Conservation (phyloP, 2,113 vertebrate species). For the Proterorhinus semilunaris region DNA sequence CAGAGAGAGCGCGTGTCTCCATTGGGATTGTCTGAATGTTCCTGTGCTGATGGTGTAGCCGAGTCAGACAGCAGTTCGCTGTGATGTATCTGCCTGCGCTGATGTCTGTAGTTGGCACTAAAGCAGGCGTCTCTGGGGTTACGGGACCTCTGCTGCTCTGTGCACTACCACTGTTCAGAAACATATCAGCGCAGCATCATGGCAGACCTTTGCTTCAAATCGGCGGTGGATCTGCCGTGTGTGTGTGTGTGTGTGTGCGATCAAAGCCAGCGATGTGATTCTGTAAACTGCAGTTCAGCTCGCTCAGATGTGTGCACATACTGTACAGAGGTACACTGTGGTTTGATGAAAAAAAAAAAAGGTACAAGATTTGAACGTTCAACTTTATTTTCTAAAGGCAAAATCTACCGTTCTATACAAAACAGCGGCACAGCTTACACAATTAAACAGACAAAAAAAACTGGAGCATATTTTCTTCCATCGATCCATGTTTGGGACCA, state of each 20-base stretch:
- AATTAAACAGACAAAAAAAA: too few relatives aligned
- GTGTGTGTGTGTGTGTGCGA: neutral
- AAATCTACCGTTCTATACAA: too few relatives aligned
- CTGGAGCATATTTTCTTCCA: too few relatives aligned
- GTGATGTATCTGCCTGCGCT: conserved; percentile 67
- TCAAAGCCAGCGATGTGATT: conserved; percentile 10
- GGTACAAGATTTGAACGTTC: neutral
- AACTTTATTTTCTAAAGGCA: too few relatives aligned
- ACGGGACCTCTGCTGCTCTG: conserved; percentile 64
- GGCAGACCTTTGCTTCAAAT: conserved; percentile 32
- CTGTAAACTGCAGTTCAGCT: conserved; percentile 1
- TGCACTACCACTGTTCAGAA: conserved; percentile 40
- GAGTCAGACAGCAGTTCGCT: conserved; percentile 43
- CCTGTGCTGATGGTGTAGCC: conserved; percentile 66
- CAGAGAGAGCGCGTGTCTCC: conserved; percentile 59
- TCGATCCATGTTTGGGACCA: too few relatives aligned
- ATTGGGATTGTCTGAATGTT: conserved; percentile 65
- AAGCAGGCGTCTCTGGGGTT: conserved; percentile 64
- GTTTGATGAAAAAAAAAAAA: neutral
- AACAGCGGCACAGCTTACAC: too few relatives aligned
- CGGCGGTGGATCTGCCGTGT: conserved; percentile 19
- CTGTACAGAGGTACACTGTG: neutral
- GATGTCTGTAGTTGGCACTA: conserved; percentile 64
- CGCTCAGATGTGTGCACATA: neutral
- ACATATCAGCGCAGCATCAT: conserved; percentile 43